Percentiles rank a stretch among this genome's conserved stretches.
Conservation (phyloP, 2,888 invertebrate species). For the Galeopsomyia nigrocyanea region DNA sequence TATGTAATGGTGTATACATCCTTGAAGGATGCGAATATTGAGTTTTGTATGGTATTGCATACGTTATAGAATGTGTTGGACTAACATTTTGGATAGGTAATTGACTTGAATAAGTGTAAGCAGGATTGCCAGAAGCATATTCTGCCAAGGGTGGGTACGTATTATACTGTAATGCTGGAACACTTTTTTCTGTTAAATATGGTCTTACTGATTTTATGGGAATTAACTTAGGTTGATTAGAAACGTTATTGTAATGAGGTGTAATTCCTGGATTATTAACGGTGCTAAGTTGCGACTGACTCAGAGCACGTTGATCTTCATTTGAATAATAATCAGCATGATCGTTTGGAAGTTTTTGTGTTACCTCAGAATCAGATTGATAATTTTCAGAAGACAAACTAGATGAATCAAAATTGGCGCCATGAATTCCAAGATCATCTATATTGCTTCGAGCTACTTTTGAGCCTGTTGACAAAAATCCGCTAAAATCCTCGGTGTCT, state of each 20-base stretch:
- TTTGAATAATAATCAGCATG: slow-evolving; percentile 3
- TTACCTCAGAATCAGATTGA: not conserved
- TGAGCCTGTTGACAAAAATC: slow-evolving; percentile 14
- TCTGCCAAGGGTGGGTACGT: slow-evolving; percentile 17
- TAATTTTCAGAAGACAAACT: slow-evolving; percentile 8
- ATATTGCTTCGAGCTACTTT: slow-evolving; percentile 36
- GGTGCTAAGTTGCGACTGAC: slow-evolving; percentile 28
- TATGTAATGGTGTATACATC: slow-evolving; percentile 20
- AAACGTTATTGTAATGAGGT: slow-evolving; percentile 9
- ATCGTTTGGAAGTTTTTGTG: not conserved
- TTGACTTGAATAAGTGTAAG: slow-evolving; percentile 13
- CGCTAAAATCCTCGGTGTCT: slow-evolving; percentile 23
- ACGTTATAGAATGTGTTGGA: slow-evolving; percentile 4
- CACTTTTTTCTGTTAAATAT: slow-evolving; percentile 1
- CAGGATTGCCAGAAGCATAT: slow-evolving; percentile 14
- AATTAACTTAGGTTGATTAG: slow-evolving; percentile 24
- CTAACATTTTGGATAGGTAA: slow-evolving; percentile 1
- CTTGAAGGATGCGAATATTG: slow-evolving; percentile 3
- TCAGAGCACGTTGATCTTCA: slow-evolving; percentile 21
- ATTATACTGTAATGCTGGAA: slow-evolving; percentile 12
- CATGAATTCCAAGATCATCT: slow-evolving; percentile 20
- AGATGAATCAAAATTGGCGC: slow-evolving; percentile 15
- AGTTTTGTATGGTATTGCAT: slow-evolving; percentile 15
- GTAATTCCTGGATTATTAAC: slow-evolving; percentile 25
- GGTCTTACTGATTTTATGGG: slow-evolving; percentile 7